These are phyloP conservation scores for Phenacoccus solenopsis DNA, from an alignment of 1,140 invertebrate species.

Conservation along the genomic window DNA sequence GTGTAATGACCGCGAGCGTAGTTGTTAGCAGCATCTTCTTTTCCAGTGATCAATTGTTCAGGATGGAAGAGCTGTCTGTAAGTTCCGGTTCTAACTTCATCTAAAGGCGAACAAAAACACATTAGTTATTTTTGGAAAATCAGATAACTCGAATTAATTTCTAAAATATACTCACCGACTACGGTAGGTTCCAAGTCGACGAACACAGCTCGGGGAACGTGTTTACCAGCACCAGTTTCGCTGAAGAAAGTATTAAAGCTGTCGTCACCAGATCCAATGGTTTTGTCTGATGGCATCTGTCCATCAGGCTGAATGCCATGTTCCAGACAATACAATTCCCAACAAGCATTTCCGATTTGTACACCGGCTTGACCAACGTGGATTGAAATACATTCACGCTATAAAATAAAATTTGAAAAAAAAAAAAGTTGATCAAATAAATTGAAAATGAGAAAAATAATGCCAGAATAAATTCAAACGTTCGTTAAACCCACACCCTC, in stretches of 20 bases:
- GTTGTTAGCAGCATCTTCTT: constrained; percentile 57
- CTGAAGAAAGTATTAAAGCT: constrained; percentile 48
- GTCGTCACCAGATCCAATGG: constrained; percentile 58
- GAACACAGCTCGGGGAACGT: constrained; percentile 50
- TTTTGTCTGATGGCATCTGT: constrained; percentile 63
- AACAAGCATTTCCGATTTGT: constrained; percentile 63
- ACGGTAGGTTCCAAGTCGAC: constrained; percentile 56
- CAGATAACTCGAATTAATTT: neutral
- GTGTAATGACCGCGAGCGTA: constrained; percentile 56
- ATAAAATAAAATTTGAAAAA: constrained; percentile 27
- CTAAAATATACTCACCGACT: constrained; percentile 39
- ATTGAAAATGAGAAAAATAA: too few species aligned
- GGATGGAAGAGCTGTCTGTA: constrained; percentile 48
- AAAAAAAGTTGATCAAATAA: too few species aligned
- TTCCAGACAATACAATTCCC: constrained; percentile 64
- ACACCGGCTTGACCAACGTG: constrained; percentile 55
- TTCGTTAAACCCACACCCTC: too few species aligned
- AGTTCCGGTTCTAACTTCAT: constrained; percentile 44
- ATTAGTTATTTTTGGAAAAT: neutral
- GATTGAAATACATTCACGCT: constrained; percentile 54
- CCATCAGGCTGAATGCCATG: constrained; percentile 85
- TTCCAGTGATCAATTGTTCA: constrained; percentile 47
- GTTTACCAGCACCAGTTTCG: constrained; percentile 42
- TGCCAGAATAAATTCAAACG: too few species aligned
- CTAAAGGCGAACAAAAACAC: neutral